These are phyloP conservation scores for Stenichneumon culpator DNA, from an alignment of 2,888 invertebrate species.

Conservation along the genomic window DNA sequence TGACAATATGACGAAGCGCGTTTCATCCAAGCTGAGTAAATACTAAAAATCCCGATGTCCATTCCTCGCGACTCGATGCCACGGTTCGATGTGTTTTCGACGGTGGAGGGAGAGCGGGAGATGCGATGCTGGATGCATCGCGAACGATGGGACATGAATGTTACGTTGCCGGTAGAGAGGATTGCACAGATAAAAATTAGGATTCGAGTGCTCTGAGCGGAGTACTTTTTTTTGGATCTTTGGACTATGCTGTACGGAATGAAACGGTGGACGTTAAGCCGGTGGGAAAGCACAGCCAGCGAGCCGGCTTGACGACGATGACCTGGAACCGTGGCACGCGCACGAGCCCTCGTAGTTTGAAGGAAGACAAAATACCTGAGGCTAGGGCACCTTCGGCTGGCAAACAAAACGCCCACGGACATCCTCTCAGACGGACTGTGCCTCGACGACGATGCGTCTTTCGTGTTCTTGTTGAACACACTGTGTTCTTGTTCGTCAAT, in stretches of 20 bases:
- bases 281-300: constrained; percentile 33
- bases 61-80: constrained; percentile 40
- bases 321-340: constrained; percentile 27
- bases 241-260: neutral
- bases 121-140: constrained; percentile 33
- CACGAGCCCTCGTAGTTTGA: neutral
- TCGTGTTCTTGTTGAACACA: constrained; percentile 16
- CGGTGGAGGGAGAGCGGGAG: neutral
- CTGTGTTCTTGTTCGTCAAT: neutral
- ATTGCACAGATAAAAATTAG: constrained; percentile 32
- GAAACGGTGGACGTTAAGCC: constrained; percentile 18
- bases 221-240: neutral
- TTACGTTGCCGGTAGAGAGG: constrained; percentile 29
- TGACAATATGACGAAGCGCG: constrained; percentile 67
- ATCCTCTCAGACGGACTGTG: neutral
- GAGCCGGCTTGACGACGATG: neutral
- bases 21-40: constrained; percentile 72
- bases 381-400: neutral
- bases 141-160: constrained; percentile 46
- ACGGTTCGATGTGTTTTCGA: constrained; percentile 37
- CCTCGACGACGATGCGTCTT: constrained; percentile 1
- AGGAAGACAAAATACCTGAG: constrained; percentile 38
- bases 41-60: constrained; percentile 62
- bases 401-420: constrained; percentile 37
- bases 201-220: constrained; percentile 16